A percentile compares a stretch with the other conserved stretches of the same genome.
phyloP scores from a whole-genome alignment of 2,113 vertebrate species.

The Lipotes vexillifer region DNA sequence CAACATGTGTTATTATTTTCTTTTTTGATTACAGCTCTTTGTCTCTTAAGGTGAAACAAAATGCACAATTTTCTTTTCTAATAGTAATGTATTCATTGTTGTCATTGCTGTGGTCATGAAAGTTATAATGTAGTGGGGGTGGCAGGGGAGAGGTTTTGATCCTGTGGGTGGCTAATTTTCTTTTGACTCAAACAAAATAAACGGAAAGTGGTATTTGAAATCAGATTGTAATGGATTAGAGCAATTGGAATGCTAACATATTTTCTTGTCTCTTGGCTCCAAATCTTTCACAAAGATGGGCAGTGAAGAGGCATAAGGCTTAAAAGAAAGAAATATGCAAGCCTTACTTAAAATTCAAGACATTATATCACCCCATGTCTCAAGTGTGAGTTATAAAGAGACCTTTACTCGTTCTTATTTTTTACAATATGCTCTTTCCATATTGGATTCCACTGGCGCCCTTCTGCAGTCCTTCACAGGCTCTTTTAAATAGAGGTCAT shows the following conservation, averaged over 20 bases:
- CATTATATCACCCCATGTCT: neutral
- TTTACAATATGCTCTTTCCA: neutral
- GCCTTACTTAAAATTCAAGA: neutral
- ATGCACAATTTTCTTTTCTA: neutral
- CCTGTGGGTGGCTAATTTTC: neutral
- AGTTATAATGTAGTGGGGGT: neutral
- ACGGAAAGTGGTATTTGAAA: neutral
- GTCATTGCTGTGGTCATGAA: neutral
- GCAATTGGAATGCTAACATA: neutral
- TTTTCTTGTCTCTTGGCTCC: neutral
- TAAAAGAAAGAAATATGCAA: neutral
- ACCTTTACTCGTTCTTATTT: neutral
- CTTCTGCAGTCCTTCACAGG: neutral
- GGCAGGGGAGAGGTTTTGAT: neutral
- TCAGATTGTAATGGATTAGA: neutral
- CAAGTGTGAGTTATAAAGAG: neutral
- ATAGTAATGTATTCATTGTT: neutral
- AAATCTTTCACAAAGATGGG: neutral
- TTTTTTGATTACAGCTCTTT: neutral
- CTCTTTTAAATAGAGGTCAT: neutral
- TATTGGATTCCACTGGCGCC: neutral
- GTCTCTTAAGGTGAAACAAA: constrained; percentile 26
- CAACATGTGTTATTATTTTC: neutral
- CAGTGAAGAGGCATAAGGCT: neutral
- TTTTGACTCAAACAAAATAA: neutral